Percentiles rank a stretch among this genome's conserved stretches.
phyloP scores from a whole-genome alignment of 2,888 invertebrate genomes.

The Blastobasis adustella region DNA sequence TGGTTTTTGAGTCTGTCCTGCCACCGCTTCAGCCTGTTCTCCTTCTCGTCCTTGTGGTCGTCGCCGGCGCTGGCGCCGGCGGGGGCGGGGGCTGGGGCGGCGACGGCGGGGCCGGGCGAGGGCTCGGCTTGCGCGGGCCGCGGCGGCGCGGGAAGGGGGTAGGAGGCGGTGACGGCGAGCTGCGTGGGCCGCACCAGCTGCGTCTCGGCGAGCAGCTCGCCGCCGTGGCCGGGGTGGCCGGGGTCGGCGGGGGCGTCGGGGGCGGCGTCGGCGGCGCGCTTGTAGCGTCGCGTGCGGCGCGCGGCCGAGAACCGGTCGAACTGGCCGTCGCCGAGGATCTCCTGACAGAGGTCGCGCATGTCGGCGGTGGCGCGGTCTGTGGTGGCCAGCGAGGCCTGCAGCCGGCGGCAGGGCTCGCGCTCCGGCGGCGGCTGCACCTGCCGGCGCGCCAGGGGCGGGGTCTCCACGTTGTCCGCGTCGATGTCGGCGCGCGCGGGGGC shows the following conservation, averaged over 20 bases:
- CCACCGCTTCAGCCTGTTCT: constrained; percentile 79
- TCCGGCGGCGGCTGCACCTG: constrained; percentile 78
- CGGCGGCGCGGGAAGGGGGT: constrained; percentile 53
- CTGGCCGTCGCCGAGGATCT: constrained; percentile 82
- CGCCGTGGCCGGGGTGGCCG: too few species aligned
- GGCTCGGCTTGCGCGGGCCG: constrained; percentile 62
- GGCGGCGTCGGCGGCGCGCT: constrained; percentile 77
- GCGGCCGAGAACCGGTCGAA: constrained; percentile 90
- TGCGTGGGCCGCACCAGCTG: constrained; percentile 68
- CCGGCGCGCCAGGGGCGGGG: constrained; percentile 87
- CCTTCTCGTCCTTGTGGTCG: constrained; percentile 68
- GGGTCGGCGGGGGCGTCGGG: constrained; percentile 72
- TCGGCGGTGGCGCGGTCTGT: constrained; percentile 49
- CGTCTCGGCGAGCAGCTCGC: constrained; percentile 72
- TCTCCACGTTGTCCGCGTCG: constrained; percentile 93
- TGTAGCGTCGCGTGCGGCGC: constrained; percentile 87
- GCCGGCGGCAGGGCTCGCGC: constrained; percentile 74
- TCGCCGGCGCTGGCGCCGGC: constrained; percentile 51
- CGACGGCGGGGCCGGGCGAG: constrained; percentile 64
- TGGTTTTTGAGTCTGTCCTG: constrained; percentile 79
- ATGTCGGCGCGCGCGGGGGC: constrained; percentile 83
- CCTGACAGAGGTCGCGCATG: constrained; percentile 65
- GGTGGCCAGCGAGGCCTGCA: constrained; percentile 48
- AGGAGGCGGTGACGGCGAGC: constrained; percentile 68
- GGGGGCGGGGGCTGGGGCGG: constrained; percentile 70